Evolutionary conservation across 2,797 vertebrate genomes (phyloP).

Genomic region (Anolis apletophallus): DNA sequence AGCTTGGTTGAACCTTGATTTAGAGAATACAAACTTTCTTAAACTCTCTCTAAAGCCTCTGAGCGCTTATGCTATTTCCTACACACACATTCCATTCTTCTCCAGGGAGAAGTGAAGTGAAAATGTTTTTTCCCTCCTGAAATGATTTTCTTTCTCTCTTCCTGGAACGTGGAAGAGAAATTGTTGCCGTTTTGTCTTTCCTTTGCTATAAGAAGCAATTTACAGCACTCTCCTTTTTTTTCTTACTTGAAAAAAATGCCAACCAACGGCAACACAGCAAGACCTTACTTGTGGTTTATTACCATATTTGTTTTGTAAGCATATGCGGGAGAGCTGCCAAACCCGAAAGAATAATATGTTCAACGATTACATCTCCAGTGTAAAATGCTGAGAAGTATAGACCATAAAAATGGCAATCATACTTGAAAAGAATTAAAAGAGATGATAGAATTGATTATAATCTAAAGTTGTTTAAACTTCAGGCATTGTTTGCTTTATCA

Average conservation of each 20-base stretch:
- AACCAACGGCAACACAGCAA: not conserved
- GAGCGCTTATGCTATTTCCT: too few species aligned
- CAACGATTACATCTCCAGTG: slow-evolving; percentile 6
- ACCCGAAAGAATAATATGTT: not conserved
- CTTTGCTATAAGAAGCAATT: not conserved
- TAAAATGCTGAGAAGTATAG: not conserved
- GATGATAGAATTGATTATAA: not conserved
- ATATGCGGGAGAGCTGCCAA: not conserved
- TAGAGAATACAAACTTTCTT: too few species aligned
- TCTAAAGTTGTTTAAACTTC: not conserved
- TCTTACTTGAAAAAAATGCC: not conserved
- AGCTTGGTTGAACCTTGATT: too few species aligned
- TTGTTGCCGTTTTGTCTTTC: not conserved
- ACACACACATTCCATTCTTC: too few species aligned
- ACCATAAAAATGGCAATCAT: slow-evolving; percentile 16
- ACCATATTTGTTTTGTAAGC: slow-evolving; percentile 11
- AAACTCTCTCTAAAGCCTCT: too few species aligned
- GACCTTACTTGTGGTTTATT: not conserved
- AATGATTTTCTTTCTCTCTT: not conserved
- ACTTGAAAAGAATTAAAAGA: slow-evolving; percentile 11
- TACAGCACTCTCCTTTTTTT: not conserved
- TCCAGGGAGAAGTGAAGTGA: too few species aligned
- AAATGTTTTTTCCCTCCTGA: not conserved
- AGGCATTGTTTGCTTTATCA: not conserved
- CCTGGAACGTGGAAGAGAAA: not conserved